Evolutionary conservation across 2,113 vertebrate species (phyloP).

Genomic region (Edolisoma coerulescens): DNA sequence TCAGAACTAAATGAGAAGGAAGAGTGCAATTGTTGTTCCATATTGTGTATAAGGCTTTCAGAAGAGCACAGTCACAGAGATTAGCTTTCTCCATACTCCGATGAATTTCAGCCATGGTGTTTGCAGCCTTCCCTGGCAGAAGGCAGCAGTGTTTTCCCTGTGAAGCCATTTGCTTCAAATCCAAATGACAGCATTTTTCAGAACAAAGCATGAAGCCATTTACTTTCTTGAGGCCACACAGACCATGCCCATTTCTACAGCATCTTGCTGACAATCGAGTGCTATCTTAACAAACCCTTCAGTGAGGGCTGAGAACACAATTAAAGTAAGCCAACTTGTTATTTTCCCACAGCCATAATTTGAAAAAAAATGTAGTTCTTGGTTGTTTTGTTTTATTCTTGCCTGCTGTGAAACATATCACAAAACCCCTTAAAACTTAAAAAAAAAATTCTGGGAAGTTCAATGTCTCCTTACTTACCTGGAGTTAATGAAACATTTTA

Average conservation of each 20-base stretch:
- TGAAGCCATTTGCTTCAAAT: background rate
- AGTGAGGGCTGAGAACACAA: background rate
- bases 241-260: background rate
- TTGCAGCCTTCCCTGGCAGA: slow-evolving; percentile 3
- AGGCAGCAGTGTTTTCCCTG: background rate
- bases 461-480: background rate
- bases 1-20: background rate
- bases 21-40: background rate
- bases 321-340: background rate
- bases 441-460: background rate
- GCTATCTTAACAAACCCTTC: background rate
- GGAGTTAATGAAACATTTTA: background rate
- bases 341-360: background rate
- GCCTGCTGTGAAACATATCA: background rate
- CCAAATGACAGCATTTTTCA: background rate
- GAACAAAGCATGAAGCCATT: background rate
- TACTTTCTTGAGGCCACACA: background rate
- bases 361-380: background rate
- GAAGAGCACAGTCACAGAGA: background rate
- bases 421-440: background rate
- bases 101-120: background rate
- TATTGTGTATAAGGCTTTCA: background rate
- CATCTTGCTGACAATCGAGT: background rate
- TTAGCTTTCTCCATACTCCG: background rate
- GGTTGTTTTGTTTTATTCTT: background rate